phyloP scores from a whole-genome alignment of 2,888 invertebrate genomes.

The Adineta ricciae region DNA sequence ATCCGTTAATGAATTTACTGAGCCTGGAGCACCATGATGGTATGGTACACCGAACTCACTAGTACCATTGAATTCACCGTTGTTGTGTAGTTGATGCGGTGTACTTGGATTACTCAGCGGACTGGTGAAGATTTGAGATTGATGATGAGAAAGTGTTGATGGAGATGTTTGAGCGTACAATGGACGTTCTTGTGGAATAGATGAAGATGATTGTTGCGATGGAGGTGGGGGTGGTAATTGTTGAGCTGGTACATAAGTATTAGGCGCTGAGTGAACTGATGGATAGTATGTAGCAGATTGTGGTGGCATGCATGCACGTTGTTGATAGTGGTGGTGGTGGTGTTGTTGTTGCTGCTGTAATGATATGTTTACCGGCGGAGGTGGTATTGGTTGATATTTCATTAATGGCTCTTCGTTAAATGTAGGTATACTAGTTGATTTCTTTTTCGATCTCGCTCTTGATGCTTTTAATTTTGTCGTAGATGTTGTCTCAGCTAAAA shows the following conservation, averaged over 20 bases:
- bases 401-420: neutral
- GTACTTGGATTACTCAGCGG: neutral
- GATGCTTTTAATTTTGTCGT: neutral
- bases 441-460: neutral
- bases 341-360: neutral
- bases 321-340: neutral
- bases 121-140: neutral
- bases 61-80: neutral
- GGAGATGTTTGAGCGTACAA: neutral
- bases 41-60: neutral
- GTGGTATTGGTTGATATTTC: neutral
- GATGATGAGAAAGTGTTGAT: neutral
- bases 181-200: neutral
- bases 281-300: neutral
- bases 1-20: neutral
- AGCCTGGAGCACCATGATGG: neutral
- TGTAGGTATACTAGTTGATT: neutral
- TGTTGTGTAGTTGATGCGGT: neutral
- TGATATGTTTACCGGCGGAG: neutral
- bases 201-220: neutral
- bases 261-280: neutral
- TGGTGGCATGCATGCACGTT: neutral
- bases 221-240: neutral
- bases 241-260: neutral
- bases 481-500: slow-evolving; percentile 6